phyloP scores from a whole-genome alignment of 2,113 vertebrate species.

The Triplophysa dalaica region DNA sequence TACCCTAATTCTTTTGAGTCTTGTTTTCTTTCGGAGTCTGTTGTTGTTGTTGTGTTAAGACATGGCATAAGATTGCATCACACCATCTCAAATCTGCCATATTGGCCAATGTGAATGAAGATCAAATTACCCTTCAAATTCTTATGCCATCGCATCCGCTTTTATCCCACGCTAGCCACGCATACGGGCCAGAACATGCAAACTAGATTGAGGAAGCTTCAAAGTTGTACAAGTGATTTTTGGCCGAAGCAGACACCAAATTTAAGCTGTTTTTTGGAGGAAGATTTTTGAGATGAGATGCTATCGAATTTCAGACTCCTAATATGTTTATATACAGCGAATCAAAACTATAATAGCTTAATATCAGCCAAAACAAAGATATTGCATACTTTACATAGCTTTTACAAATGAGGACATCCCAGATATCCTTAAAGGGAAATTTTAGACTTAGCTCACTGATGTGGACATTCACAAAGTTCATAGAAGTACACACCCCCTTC shows the following conservation, averaged over 20 bases:
- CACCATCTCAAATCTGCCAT: constrained; percentile 34
- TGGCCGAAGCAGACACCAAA: neutral
- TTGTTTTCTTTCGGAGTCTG: neutral
- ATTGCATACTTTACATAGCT: too few relatives aligned
- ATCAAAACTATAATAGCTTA: too few relatives aligned
- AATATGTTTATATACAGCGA: too few relatives aligned
- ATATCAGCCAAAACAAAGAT: too few relatives aligned
- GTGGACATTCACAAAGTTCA: too few relatives aligned
- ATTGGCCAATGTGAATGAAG: constrained; percentile 49
- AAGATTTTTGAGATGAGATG: too few relatives aligned
- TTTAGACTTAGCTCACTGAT: too few relatives aligned
- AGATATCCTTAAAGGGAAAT: too few relatives aligned
- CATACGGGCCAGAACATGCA: constrained; percentile 9
- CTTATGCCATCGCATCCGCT: neutral
- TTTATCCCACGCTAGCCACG: constrained; percentile 2
- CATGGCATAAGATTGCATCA: constrained; percentile 40
- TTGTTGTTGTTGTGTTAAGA: constrained; percentile 22
- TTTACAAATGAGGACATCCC: too few relatives aligned
- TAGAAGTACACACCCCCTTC: neutral
- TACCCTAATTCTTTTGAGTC: neutral
- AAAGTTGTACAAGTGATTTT: neutral
- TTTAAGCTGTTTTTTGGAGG: too few relatives aligned
- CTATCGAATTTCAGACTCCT: too few relatives aligned
- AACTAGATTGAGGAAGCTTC: neutral
- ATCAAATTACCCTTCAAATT: constrained; percentile 10